A percentile compares a stretch with the other conserved stretches of the same genome.
Conservation (phyloP, 2,113 vertebrate species). For the Lonchura striata region DNA sequence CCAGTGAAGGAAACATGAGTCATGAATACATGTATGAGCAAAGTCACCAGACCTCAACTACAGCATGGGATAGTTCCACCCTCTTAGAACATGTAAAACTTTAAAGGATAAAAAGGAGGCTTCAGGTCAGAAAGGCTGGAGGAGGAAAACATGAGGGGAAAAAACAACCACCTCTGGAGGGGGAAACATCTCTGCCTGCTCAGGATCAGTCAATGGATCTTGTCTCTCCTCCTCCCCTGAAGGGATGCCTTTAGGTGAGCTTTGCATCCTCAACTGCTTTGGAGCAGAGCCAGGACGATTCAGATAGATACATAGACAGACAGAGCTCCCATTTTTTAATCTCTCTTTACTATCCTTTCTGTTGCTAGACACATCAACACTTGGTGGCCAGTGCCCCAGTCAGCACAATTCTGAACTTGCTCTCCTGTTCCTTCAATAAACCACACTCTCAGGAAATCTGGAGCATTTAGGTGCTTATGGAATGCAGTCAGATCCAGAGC, state of each 20-base stretch:
- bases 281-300: neutral
- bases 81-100: no score
- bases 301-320: neutral
- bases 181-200: neutral
- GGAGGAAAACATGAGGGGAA: neutral
- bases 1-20: neutral
- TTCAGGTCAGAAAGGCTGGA: neutral
- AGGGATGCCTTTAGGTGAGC: neutral
- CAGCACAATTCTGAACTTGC: neutral
- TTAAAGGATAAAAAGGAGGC: neutral
- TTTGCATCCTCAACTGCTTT: neutral
- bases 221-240: no score
- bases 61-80: neutral
- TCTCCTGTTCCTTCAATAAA: neutral
- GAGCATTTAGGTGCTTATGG: neutral
- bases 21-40: neutral
- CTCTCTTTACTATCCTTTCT: neutral
- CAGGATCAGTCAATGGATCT: accelerated
- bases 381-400: neutral
- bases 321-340: neutral
- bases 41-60: neutral
- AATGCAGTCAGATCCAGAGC: neutral
- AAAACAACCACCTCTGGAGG: neutral
- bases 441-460: neutral
- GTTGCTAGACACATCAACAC: neutral